Evolutionary conservation across 2,113 vertebrate species (phyloP), one percentile per base, ranked within the genome.

Genomic region (Sebastes fasciatus): DNA sequence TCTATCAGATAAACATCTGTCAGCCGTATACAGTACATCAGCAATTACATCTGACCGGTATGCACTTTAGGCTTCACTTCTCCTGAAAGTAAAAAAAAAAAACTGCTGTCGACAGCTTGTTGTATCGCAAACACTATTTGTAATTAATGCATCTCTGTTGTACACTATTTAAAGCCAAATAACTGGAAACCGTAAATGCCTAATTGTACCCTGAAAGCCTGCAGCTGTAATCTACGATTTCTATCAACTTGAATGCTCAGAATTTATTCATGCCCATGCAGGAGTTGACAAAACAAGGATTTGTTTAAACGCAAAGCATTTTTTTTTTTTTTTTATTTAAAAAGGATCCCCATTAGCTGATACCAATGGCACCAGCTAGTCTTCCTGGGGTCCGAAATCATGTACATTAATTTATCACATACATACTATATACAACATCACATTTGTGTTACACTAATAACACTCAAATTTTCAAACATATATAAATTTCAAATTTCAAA

Each of bases 1-100:
- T 74, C 78, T 58, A 74, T 70, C 42, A 62, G 64, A 76, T 84
- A 70, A 79, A 69, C 73, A 76, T 74, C 79, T 7, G 76, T 67
- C 79, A 70, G 58, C 16, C 1, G 17, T 13, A 62, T 16, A 23
- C 5, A 26, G 23, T 42, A 54, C 68, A 49, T 75, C 48, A 54
- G 68, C 58, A 69, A 61, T 73, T 57, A 66, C 79, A 69, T 64
- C 9, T 43, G 66, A 83, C 73, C 54, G n/a, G 58, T 45, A 0
- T 17, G 40, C 19, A 34, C 75, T 57, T 66, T 9, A 69, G 7
- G 58, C 17, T 65, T 60, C 66, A 43, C 42, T 57, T 61, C 46
- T 49, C 46, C 67, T 43, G 10, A 0, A 48, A 10, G 34, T 34
- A 34, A 42, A 63, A 42, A n/a, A 21, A 49, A n/a, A 13, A 78